These are phyloP conservation scores for Corydoras maculifer DNA, from an alignment of 2,113 vertebrate species.

Conservation along the genomic window DNA sequence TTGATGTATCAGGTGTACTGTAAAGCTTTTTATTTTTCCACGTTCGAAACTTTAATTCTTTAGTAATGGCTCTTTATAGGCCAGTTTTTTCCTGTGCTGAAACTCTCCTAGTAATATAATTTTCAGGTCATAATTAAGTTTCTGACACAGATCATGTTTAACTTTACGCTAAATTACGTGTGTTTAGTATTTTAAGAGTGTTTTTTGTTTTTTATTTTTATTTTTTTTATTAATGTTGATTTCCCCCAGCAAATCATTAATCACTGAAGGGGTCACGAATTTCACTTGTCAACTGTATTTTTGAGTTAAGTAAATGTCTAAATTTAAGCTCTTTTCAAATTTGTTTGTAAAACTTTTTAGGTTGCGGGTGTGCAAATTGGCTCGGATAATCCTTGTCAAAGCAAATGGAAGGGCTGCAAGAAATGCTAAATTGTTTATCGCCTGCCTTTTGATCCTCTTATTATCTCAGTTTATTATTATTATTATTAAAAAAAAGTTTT, in stretches of 20 bases:
- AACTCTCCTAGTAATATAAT: slow-evolving; percentile 2
- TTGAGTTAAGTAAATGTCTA: no score
- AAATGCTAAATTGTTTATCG: not conserved
- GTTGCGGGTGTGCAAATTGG: not conserved
- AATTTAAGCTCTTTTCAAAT: slow-evolving; percentile 8
- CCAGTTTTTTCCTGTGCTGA: not conserved
- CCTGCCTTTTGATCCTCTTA: slow-evolving; percentile 9
- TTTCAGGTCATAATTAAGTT: not conserved
- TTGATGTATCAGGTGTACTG: slow-evolving; percentile 17
- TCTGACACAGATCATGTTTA: no score
- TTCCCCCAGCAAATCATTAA: no score
- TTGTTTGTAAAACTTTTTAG: not conserved
- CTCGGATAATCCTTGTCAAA: not conserved
- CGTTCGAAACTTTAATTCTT: slow-evolving; percentile 2
- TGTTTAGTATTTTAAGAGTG: no score
- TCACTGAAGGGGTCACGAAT: no score
- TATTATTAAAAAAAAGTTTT: not conserved
- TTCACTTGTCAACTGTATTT: no score
- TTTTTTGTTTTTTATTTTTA: no score
- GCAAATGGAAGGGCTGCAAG: not conserved
- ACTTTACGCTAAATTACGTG: no score
- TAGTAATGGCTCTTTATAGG: not conserved
- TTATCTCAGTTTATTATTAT: not conserved
- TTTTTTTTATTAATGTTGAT: no score
- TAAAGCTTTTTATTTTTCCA: slow-evolving; percentile 5